Percentiles rank a stretch among this genome's conserved stretches.
Evolutionary conservation across 2,888 invertebrate species (phyloP).

Genomic region (Leistus spinibarbis): DNA sequence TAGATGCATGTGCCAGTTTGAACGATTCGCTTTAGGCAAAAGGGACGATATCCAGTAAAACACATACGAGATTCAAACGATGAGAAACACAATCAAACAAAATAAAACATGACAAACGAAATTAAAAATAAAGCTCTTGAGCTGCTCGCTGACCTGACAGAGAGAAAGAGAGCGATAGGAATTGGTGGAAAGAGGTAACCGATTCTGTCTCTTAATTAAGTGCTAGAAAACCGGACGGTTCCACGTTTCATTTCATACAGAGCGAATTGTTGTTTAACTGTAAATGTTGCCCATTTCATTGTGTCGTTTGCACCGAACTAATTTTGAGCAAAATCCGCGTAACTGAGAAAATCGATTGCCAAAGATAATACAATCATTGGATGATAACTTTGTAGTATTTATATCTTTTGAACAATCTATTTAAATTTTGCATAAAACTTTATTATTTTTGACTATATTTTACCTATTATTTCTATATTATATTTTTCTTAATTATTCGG

Average conservation of each 20-base stretch:
- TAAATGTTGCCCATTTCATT: constrained; percentile 16
- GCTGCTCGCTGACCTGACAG: background rate
- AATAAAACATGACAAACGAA: constrained; percentile 7
- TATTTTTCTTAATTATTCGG: too few species aligned
- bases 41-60: background rate
- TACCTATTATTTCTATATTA: too few species aligned
- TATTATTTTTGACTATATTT: background rate
- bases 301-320: constrained; percentile 22
- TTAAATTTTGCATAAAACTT: too few species aligned
- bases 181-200: background rate
- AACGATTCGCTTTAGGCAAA: background rate
- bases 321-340: constrained; percentile 1
- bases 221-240: constrained; percentile 9
- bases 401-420: constrained; percentile 3
- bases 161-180: background rate
- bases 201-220: constrained; percentile 36
- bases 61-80: background rate
- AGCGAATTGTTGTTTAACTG: constrained; percentile 25
- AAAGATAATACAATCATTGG: constrained; percentile 7
- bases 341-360: constrained; percentile 15
- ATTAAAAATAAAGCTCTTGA: constrained; percentile 25
- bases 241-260: constrained; percentile 5
- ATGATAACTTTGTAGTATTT: constrained; percentile 14
- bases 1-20: background rate
- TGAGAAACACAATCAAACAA: constrained; percentile 5